These are phyloP conservation scores for Spodoptera exigua DNA, from an alignment of 2,888 invertebrate species.

Conservation along the genomic window DNA sequence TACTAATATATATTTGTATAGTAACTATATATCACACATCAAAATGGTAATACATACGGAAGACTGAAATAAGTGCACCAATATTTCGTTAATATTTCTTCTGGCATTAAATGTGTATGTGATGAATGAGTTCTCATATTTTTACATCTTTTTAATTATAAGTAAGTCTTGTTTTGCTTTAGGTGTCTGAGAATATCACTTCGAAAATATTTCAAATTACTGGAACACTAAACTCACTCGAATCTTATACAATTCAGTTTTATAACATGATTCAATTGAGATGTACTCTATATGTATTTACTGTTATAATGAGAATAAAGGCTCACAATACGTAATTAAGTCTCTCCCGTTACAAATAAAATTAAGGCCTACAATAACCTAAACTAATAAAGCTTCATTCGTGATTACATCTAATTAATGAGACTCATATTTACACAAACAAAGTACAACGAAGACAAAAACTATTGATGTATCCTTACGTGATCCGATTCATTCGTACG, in stretches of 20 bases:
- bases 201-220: too few species aligned
- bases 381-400: conserved; percentile 86
- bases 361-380: conserved; percentile 61
- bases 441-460: conserved; percentile 44
- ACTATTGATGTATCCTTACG: conserved; percentile 27
- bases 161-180: background rate
- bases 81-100: conserved; percentile 17
- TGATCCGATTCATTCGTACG: conserved; percentile 22
- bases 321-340: conserved; percentile 45
- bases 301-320: conserved; percentile 16
- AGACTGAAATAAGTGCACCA: conserved; percentile 28
- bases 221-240: too few species aligned
- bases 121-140: background rate
- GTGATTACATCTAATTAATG: conserved; percentile 72
- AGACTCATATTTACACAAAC: conserved; percentile 70
- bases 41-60: conserved; percentile 19
- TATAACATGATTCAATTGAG: conserved; percentile 3
- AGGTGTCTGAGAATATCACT: conserved; percentile 2
- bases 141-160: background rate
- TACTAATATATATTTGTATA: background rate
- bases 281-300: conserved; percentile 1
- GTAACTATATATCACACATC: conserved; percentile 4
- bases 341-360: conserved; percentile 48
- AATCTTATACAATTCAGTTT: conserved; percentile 2
- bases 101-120: conserved; percentile 1